Evolutionary conservation across 2,888 invertebrate genomes (phyloP), one percentile per base, ranked within the genome.

Genomic region (Thera britannica): DNA sequence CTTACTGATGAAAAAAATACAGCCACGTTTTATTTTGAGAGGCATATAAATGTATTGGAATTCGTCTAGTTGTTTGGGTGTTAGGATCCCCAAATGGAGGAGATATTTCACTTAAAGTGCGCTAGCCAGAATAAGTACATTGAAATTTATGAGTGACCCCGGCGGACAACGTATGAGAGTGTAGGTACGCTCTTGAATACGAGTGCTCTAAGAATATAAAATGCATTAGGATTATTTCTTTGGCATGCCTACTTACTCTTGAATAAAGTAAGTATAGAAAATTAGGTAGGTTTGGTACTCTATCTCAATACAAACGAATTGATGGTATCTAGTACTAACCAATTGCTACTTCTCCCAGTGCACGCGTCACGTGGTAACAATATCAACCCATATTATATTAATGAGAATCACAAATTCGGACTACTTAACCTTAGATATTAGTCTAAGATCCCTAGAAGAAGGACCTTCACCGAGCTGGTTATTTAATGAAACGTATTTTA

Each of bases 91-190:
- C 84, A 86, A 89, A 89, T 89, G 89, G 88, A 80, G 86, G 76
- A 85, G 84, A 90, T 89, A 89, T 89, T 89, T 89, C 88, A 89
- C 89, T 89, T 88, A 86, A 89, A 89, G 87, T 88, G 83, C 87
- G 82, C 84, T 79, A 82, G 85, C 84, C 80, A 85, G 88, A 88
- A 87, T 87, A 84, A 23, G 86, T 85, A 87, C 85, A 90, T 90
- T 89, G 89, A 87, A 86, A 90, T 90, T 90, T 90, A 90, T 86
- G 88, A 87, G 87, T 85, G 86, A 86, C 86, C 89, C 85, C 83
- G 65, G 79, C 86, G 85, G 87, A 83, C 87, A 84, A 78, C 82
- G 79, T 83, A 83, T 81, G 80, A 80, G 80, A 84, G 83, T 79
- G 81, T 57, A 38, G 80, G 81, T 83, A 82, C 78, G 79, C 79